Evolutionary conservation across 2,888 invertebrate species (phyloP).

Genomic region (Lacanobia oleracea): DNA sequence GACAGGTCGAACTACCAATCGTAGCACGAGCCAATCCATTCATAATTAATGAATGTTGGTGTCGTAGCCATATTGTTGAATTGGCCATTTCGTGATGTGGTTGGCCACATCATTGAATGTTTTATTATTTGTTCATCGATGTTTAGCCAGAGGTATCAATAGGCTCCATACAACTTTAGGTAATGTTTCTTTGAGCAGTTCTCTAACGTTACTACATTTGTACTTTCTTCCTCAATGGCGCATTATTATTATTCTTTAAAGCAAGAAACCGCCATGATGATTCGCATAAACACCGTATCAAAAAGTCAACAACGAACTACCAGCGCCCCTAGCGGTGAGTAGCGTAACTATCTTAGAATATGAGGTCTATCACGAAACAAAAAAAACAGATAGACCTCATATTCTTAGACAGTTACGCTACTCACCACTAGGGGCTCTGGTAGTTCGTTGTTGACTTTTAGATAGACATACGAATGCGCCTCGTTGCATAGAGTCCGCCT

Average conservation of each 20-base stretch:
- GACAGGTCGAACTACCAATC: constrained; percentile 36
- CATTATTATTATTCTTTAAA: neutral
- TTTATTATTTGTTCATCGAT: no score
- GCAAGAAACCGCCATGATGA: neutral
- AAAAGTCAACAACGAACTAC: neutral
- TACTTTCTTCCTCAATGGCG: neutral
- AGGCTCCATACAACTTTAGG: no score
- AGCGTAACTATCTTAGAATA: neutral
- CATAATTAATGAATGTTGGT: constrained; percentile 66
- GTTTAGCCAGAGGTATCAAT: no score
- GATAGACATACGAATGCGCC: no score
- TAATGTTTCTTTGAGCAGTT: no score
- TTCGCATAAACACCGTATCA: neutral
- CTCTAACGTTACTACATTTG: neutral
- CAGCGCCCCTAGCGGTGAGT: constrained; percentile 2
- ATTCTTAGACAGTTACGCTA: no score
- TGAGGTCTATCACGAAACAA: no score
- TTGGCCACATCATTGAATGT: neutral
- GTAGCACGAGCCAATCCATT: constrained; percentile 60
- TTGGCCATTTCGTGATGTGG: neutral
- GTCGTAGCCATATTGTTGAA: neutral
- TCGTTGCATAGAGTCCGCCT: no score
- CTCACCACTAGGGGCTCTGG: no score
- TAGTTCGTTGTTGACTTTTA: no score
- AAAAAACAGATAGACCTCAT: no score